Conservation (phyloP, 1,140 invertebrate genomes). For the Phenacoccus solenopsis region DNA sequence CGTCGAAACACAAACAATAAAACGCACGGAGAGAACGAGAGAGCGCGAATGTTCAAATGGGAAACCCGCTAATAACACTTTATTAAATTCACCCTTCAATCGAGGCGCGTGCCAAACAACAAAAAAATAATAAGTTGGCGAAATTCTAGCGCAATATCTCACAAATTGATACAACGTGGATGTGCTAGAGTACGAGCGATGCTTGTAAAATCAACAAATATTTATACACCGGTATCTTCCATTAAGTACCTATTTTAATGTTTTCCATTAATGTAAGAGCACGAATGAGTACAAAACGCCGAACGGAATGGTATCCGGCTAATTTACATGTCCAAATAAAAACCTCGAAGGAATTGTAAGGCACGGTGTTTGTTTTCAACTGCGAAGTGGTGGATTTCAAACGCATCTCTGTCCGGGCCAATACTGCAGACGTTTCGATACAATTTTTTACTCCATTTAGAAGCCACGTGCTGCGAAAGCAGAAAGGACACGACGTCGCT, state of each 20-base stretch:
- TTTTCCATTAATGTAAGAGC: slow-evolving; percentile 15
- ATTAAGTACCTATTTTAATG: slow-evolving; percentile 5
- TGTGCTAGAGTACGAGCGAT: no score
- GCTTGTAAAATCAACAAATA: background rate
- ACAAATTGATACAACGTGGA: background rate
- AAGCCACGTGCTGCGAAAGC: background rate
- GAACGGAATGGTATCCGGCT: background rate
- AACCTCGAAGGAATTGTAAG: background rate
- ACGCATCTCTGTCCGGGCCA: no score
- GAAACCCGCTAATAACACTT: background rate
- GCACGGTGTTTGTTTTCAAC: background rate
- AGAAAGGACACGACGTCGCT: background rate
- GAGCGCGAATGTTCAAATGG: no score
- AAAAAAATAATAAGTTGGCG: background rate
- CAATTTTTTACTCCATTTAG: background rate
- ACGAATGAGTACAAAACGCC: background rate
- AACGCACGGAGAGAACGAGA: no score
- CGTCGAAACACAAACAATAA: no score
- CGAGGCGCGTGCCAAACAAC: background rate
- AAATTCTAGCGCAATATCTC: background rate
- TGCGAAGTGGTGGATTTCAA: no score
- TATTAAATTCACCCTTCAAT: background rate
- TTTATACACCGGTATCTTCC: background rate
- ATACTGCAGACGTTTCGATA: no score
- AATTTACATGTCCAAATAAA: slow-evolving; percentile 18